A percentile compares a stretch with the other conserved stretches of the same genome.
These are phyloP conservation scores for Ctenopoma kingsleyae DNA, from an alignment of 2,797 vertebrate species.

Conservation along the genomic window DNA sequence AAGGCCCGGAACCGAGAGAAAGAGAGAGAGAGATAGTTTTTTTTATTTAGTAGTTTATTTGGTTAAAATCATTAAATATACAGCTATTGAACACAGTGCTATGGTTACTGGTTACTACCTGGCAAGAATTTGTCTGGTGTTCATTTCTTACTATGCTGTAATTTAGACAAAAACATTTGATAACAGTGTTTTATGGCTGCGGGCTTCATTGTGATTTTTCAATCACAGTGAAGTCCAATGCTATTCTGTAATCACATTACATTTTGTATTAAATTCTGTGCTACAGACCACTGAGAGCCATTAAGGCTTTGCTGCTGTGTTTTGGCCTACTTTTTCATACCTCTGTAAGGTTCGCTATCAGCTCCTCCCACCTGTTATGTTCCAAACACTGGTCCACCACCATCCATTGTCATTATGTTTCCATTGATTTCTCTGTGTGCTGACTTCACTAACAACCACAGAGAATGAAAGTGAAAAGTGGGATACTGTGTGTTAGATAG, in stretches of 20 bases:
- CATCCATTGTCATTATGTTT: slow-evolving; percentile 61
- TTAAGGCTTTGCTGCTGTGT: slow-evolving; percentile 42
- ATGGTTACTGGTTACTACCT: not conserved
- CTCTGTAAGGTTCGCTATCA: slow-evolving; percentile 51
- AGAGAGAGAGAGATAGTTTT: not conserved
- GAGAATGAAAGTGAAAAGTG: slow-evolving; percentile 48
- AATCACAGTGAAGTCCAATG: not conserved
- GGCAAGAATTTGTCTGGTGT: not conserved
- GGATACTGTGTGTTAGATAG: slow-evolving; percentile 45
- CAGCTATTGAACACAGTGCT: not conserved
- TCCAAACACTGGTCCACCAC: slow-evolving; percentile 40
- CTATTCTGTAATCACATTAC: slow-evolving; percentile 4
- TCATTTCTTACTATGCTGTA: slow-evolving; percentile 7
- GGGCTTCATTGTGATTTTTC: slow-evolving; percentile 6
- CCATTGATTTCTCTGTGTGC: slow-evolving; percentile 62
- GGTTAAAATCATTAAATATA: not conserved
- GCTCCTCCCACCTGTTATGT: slow-evolving; percentile 61
- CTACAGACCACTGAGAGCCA: slow-evolving; percentile 35
- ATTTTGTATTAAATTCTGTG: slow-evolving; percentile 8
- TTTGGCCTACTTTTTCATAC: slow-evolving; percentile 57
- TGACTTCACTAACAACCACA: slow-evolving; percentile 44
- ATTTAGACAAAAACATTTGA: slow-evolving; percentile 12
- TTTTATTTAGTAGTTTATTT: not conserved
- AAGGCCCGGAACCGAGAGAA: not conserved
- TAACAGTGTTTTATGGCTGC: slow-evolving; percentile 15